phyloP scores from a whole-genome alignment of 2,888 invertebrate genomes.

The Calliphora vomitoria region DNA sequence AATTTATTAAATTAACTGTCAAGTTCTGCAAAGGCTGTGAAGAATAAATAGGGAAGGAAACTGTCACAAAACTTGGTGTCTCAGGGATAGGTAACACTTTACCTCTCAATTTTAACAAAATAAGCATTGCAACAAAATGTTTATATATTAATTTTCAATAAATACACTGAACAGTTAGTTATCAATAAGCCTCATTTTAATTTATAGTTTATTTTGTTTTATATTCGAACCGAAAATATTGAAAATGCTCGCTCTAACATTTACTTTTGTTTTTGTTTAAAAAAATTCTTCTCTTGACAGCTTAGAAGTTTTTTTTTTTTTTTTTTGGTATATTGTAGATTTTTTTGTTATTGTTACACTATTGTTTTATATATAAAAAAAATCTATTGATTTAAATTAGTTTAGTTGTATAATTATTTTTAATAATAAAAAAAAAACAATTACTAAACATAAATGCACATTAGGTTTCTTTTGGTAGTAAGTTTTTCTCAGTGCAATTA shows the following conservation, averaged over 20 bases:
- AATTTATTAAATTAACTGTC: no score
- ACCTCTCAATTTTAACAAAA: no score
- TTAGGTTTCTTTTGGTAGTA: slow-evolving; percentile 66
- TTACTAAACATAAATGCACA: slow-evolving; percentile 69
- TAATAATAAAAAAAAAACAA: slow-evolving; percentile 50
- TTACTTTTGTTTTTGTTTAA: not conserved
- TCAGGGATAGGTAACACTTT: no score
- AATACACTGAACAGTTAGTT: not conserved
- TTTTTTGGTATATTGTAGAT: slow-evolving; percentile 63
- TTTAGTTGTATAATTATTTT: slow-evolving; percentile 48
- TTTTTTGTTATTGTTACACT: slow-evolving; percentile 39
- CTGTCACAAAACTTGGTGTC: no score
- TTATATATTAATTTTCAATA: not conserved
- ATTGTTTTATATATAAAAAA: slow-evolving; percentile 57
- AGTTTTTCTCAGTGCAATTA: slow-evolving; percentile 55
- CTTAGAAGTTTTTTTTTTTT: slow-evolving; percentile 8
- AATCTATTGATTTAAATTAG: slow-evolving; percentile 32
- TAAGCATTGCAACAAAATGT: no score
- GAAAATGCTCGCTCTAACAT: slow-evolving; percentile 36
- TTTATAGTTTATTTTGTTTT: not conserved
- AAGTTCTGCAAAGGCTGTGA: no score
- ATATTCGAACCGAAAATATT: slow-evolving; percentile 33
- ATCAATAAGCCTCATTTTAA: slow-evolving; percentile 22
- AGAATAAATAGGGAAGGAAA: no score
- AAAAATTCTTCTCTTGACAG: slow-evolving; percentile 58